Evolutionary conservation across 2,888 invertebrate species (phyloP), one percentile per base, ranked within the genome.

Genomic region (Hypselothyrea guttata): DNA sequence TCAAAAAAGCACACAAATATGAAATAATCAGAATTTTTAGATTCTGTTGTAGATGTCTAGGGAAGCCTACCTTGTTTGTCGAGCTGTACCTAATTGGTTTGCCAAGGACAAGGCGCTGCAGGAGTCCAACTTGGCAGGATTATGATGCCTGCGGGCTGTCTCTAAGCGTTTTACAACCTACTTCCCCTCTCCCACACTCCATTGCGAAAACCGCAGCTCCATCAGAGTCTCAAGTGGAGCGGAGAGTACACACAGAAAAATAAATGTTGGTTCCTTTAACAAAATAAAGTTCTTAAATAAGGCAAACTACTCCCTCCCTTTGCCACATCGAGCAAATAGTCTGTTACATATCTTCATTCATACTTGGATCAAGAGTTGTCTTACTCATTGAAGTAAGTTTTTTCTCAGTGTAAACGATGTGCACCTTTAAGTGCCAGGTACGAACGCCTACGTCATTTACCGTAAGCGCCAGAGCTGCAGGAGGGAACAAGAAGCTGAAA

Each of bases 381-480:
- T n/a, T n/a, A n/a, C n/a, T n/a, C n/a, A n/a, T n/a, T n/a, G n/a
- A n/a, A n/a, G n/a, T n/a, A n/a, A n/a, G n/a, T n/a, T n/a, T n/a
- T n/a, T n/a, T n/a, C n/a, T n/a, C n/a, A n/a, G n/a, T n/a, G n/a
- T n/a, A n/a, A n/a, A n/a, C 55, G 51, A 51, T 34, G 52, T 72
- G 53, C 63, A 73, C 55, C 73, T 73, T 69, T 57, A 69, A 71
- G 70, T 71, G 74, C 46, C 72, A 67, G 37, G 31, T 60, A 54
- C 44, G 56, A 40, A 47, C 49, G 44, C 51, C 49, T n/a, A 67
- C 38, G 63, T 61, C 78, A 68, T 58, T 64, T 61, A 60, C 56
- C 68, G 65, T 57, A 70, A 67, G 60, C 55, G 59, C 56, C 51
- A 73, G 37, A 53, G 46, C 52, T 33, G 34, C 37, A 22, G 30